Evolutionary conservation across 1,140 invertebrate genomes (phyloP).

Genomic region (Formica exsecta): DNA sequence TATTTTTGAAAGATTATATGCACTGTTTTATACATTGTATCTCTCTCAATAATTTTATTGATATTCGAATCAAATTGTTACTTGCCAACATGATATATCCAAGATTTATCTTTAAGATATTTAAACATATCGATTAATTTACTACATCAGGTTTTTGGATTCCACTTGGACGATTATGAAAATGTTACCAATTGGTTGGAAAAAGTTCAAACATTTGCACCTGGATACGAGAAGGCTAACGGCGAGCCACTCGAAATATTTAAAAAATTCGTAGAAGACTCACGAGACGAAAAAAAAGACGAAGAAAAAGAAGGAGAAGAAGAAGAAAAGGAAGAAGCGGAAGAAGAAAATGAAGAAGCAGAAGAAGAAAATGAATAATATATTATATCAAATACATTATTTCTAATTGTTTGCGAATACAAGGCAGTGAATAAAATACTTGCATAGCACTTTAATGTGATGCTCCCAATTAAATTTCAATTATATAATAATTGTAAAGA

Average conservation of each 20-base stretch:
- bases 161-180: constrained; percentile 89
- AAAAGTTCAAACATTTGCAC: constrained; percentile 89
- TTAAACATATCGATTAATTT: neutral
- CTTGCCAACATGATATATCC: neutral
- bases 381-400: neutral
- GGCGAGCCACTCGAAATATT: constrained; percentile 83
- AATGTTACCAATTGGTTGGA: constrained; percentile 91
- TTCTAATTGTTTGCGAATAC: neutral
- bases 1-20: neutral
- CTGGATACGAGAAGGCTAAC: constrained; percentile 92
- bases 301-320: neutral
- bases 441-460: neutral
- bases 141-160: constrained; percentile 87
- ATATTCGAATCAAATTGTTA: neutral
- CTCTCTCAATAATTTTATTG: neutral
- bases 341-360: neutral
- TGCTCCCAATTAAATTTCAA: neutral
- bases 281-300: neutral
- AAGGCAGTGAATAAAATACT: neutral
- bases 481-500: neutral
- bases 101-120: neutral
- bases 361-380: constrained; percentile 9
- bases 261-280: constrained; percentile 52
- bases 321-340: neutral
- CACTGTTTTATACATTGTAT: neutral